Evolutionary conservation across 2,797 vertebrate species (phyloP).

Genomic region (Mionectes olivaceus): DNA sequence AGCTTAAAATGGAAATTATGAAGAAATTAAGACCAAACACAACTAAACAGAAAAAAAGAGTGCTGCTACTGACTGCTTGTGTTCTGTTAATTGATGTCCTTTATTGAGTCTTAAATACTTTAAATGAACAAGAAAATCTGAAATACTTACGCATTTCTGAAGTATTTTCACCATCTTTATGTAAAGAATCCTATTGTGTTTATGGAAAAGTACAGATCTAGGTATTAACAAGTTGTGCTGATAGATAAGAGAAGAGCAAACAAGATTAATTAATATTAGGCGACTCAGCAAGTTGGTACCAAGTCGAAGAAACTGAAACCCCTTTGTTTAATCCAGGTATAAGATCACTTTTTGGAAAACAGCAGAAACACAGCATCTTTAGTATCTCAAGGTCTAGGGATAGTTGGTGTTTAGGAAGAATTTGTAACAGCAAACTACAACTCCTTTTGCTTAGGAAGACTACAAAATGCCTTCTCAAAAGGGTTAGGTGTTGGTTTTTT

Average conservation of each 20-base stretch:
- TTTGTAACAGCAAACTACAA: too few species aligned
- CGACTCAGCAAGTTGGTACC: not conserved
- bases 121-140: not conserved
- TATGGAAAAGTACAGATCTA: not conserved
- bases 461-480: too few species aligned
- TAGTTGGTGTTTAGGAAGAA: too few species aligned
- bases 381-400: not conserved
- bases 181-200: not conserved
- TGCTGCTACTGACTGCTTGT: not conserved
- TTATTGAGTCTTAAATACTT: not conserved
- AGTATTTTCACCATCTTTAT: not conserved
- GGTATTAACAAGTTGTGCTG: not conserved
- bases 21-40: not conserved
- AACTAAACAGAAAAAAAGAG: not conserved
- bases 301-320: not conserved
- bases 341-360: not conserved
- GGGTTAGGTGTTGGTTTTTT: too few species aligned
- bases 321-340: not conserved
- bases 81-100: not conserved
- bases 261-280: not conserved
- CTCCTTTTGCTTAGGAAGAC: too few species aligned
- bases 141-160: not conserved
- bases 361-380: not conserved
- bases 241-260: not conserved
- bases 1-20: not conserved